Conservation (phyloP, 2,888 invertebrate genomes). For the Brenthis daphne region DNA sequence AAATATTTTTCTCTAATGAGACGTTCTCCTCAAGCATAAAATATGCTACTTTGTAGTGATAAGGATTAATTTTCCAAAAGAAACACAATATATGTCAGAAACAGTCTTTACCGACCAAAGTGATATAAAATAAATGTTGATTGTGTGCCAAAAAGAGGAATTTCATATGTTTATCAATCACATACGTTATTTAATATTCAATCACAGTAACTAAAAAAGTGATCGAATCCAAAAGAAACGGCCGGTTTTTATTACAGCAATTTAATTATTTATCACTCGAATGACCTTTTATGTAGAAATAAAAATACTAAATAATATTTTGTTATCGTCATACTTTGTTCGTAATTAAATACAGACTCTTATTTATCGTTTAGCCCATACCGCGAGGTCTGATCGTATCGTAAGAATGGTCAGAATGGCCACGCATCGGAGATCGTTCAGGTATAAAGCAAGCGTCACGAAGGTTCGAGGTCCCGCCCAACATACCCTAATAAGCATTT, state of each 20-base stretch:
- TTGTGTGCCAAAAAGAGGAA: too few relatives aligned
- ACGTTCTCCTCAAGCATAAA: too few relatives aligned
- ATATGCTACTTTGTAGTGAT: too few relatives aligned
- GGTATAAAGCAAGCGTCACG: slow-evolving; percentile 79
- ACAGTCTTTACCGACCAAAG: too few relatives aligned
- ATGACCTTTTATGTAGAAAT: slow-evolving; percentile 5
- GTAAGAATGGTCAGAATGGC: slow-evolving; percentile 52
- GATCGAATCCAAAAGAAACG: neutral
- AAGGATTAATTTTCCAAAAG: too few relatives aligned
- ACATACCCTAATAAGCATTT: slow-evolving; percentile 71
- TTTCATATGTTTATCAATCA: too few relatives aligned
- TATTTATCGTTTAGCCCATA: slow-evolving; percentile 57
- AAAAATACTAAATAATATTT: slow-evolving; percentile 14
- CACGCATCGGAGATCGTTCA: slow-evolving; percentile 71
- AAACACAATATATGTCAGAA: too few relatives aligned
- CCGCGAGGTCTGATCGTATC: slow-evolving; percentile 63
- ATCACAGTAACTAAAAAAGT: neutral
- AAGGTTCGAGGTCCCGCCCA: slow-evolving; percentile 74
- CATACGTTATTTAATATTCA: neutral
- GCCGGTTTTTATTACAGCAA: neutral
- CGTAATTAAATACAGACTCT: slow-evolving; percentile 50
- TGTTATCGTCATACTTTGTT: slow-evolving; percentile 39
- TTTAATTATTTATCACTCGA: slow-evolving; percentile 11
- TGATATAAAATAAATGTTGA: too few relatives aligned
- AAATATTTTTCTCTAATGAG: too few relatives aligned